A percentile compares a stretch with the other conserved stretches of the same genome.
Conservation (phyloP, 2,113 vertebrate species). For the Chaetops frenatus region DNA sequence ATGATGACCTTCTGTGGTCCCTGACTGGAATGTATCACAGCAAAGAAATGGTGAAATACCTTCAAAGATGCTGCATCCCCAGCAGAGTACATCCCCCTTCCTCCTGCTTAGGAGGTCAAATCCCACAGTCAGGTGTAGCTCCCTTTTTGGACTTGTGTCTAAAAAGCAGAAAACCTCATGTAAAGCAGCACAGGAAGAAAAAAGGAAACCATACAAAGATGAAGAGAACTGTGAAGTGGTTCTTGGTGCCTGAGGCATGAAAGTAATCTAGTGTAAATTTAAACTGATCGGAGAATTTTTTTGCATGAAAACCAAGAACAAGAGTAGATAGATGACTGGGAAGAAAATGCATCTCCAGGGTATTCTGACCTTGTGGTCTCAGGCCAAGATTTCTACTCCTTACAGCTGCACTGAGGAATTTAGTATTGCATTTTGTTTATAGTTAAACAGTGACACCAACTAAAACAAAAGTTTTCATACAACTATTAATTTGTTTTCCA, state of each 20-base stretch:
- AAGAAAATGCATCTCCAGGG: constrained; percentile 14
- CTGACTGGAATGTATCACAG: not conserved
- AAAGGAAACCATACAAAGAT: not conserved
- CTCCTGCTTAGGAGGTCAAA: not conserved
- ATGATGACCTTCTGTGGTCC: not conserved
- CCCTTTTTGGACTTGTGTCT: not conserved
- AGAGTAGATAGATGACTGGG: not conserved
- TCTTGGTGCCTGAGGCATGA: constrained; percentile 16
- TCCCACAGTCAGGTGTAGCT: not conserved
- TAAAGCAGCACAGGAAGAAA: not conserved
- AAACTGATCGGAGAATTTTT: constrained; percentile 24
- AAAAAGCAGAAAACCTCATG: not conserved
- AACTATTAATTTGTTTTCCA: not conserved
- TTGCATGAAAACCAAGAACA: constrained; percentile 11
- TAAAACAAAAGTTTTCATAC: not conserved
- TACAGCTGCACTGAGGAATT: not conserved
- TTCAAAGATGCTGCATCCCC: not conserved
- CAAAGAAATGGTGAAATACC: not conserved
- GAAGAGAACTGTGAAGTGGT: not conserved
- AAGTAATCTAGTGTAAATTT: not conserved
- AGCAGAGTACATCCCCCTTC: not conserved
- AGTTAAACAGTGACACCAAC: not conserved
- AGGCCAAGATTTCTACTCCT: not conserved
- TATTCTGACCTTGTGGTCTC: not conserved
- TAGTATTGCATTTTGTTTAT: not conserved